These are phyloP conservation scores for Phenganax stokvisi DNA, from an alignment of 92 coral and sea anemone genomes.

Conservation along the genomic window DNA sequence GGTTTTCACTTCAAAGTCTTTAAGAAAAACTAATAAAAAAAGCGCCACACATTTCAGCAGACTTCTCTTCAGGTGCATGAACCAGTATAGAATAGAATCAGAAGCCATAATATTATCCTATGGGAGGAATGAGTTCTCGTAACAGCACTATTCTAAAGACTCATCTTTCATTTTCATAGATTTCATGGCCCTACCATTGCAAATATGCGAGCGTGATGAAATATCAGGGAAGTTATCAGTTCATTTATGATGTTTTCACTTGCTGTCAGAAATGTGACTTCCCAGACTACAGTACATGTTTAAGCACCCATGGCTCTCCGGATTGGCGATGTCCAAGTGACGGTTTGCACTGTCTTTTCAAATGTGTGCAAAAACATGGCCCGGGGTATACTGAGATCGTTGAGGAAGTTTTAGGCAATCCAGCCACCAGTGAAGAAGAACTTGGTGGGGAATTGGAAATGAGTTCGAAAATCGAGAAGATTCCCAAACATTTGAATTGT, in stretches of 20 bases:
- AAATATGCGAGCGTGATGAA: background rate
- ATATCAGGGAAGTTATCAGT: background rate
- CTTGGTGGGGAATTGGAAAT: background rate
- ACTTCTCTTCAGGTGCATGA: too few relatives aligned
- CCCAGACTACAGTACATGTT: background rate
- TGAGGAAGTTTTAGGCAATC: background rate
- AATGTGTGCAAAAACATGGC: background rate
- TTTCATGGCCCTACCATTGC: slow-evolving; percentile 23
- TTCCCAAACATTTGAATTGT: background rate
- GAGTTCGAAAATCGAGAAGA: background rate
- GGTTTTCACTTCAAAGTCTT: too few relatives aligned
- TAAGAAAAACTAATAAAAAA: too few relatives aligned
- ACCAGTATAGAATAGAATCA: too few relatives aligned
- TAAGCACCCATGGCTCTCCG: background rate
- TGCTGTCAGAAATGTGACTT: slow-evolving; percentile 21
- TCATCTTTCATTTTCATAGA: background rate
- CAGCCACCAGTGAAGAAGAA: too few relatives aligned
- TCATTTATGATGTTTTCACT: background rate
- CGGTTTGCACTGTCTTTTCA: background rate
- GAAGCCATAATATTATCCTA: background rate
- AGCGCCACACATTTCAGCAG: too few relatives aligned
- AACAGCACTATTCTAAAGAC: background rate
- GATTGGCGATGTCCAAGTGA: slow-evolving; percentile 19
- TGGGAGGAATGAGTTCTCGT: background rate
- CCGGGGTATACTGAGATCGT: background rate